Evolutionary conservation across 2,888 invertebrate genomes (phyloP), one percentile per base, ranked within the genome.

Genomic region (Bhutanitis thaidina): DNA sequence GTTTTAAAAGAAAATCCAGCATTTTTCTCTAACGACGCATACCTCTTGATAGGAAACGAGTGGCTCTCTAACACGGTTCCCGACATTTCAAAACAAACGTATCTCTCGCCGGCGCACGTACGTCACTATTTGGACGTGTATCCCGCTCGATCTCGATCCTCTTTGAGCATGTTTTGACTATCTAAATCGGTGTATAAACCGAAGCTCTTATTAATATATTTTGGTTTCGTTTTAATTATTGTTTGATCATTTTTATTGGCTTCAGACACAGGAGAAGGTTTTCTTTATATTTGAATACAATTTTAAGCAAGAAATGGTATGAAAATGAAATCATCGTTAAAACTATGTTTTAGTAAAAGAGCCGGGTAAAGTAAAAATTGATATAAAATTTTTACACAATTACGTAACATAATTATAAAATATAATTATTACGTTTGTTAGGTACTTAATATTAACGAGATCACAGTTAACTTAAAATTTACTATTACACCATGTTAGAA

Each of bases 31-130:
- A 25, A 41, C 13, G 13, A 36, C 43, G 61, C 58, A 56, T 53
- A 50, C 49, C 27, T 65, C 73, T 69, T 74, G 83, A 81, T 74
- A 77, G 70, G 77, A 76, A 79, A 67, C 78, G 77, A 73, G 73
- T 73, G 77, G 77, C 73, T 65, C 65, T 65, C 64, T 67, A 72
- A 72, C 70, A 65, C 67, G 60, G 67, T 71, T 69, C 73, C 71
- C 59, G 81, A 84, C 85, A 76, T 87, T 74, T 87, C 77, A 82
- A 87, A 87, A 87, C 80, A 87, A 87, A 86, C 87, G 59, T 60
- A 73, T 77, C 76, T 63, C 62, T 67, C 66, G 36, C 12, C 12
- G 34, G 12, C 35, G 46, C 65, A 60, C 68, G 61, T 60, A 67
- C 71, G 76, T 76, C 75, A 74, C 74, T 74, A 69, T 69, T 71